These are phyloP conservation scores for Pseudobourletiella spinata DNA, from an alignment of 1,140 invertebrate genomes.

Conservation along the genomic window DNA sequence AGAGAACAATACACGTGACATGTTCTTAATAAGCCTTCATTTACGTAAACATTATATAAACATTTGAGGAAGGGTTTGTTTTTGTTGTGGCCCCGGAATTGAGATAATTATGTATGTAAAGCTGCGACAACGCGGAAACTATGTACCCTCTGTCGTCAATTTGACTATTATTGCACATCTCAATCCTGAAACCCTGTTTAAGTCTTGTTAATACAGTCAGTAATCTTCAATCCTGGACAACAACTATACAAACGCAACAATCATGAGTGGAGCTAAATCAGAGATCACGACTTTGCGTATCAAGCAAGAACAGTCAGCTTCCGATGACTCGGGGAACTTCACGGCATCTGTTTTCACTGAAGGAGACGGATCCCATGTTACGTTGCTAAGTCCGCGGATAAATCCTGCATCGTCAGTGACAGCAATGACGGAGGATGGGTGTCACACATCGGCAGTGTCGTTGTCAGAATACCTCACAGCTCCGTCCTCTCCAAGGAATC, in stretches of 20 bases:
- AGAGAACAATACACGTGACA: too few relatives aligned
- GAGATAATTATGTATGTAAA: too few relatives aligned
- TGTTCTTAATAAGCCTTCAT: too few relatives aligned
- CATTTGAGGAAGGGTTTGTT: too few relatives aligned
- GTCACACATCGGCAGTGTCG: neutral
- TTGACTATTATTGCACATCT: neutral
- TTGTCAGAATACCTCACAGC: neutral
- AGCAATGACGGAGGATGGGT: neutral
- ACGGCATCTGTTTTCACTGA: neutral
- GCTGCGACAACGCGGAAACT: too few relatives aligned
- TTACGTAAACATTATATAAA: too few relatives aligned
- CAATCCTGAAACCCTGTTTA: neutral
- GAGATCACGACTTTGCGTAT: neutral
- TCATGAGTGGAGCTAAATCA: neutral
- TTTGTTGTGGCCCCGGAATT: too few relatives aligned
- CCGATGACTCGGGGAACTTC: conserved; percentile 4
- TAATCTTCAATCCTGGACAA: neutral
- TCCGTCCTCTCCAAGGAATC: neutral
- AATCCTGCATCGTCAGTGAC: neutral
- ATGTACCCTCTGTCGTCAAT: neutral
- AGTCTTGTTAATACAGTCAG: neutral
- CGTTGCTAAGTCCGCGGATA: neutral
- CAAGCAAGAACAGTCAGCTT: neutral
- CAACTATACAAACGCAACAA: neutral
- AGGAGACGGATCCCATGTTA: conserved; percentile 5